Base-by-base conservation (phyloP, 2,797 vertebrate species). In the Notolabrus celidotus region DNA sequence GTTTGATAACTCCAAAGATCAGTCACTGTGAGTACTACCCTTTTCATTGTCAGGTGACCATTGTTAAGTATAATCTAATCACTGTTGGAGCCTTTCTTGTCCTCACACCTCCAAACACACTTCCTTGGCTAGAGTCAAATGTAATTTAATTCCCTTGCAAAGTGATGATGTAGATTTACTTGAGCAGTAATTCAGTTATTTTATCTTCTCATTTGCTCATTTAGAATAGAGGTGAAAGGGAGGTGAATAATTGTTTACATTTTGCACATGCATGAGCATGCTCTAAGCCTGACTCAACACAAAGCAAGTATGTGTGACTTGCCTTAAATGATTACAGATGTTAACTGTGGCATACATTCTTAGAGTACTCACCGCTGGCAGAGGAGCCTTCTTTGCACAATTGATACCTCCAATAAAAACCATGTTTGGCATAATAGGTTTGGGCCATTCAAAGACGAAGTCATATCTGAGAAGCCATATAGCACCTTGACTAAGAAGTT, bases 341-440 rank as follows among this genome's bases (percentile, higher is more conserved):
- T 74, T 77, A 66, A 41, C 12, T n/a, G 12, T 60, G 41, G 7
- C n/a, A 62, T 22, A 22, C 39, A 67, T 49, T 52, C 22, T 38
- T 23, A 7, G 25, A 27, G 58, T 56, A 95, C 96, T 93, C 89
- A 97, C 96, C 63, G 85, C 87, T 67, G 90, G 42, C 0, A 97
- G 85, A 0, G 81, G 80, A 25, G 88, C 84, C 64, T 55, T 88
- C 15, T 89, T 70, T 53, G 7, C 92, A 91, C 96, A 97, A 66
- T 94, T 97, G 67, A 97, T 92, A 3, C 95, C 95, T 36, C 96
- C 95, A 6, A 95, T 92, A 2, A 91, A 82, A 71, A 95, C 80
- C 93, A 94, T 94, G 36, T 95, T 96, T 41, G 96, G 96, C 95
- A 97, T 92, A 29, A 95, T 2, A 1, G 95, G 96, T 74, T 64